A percentile compares a stretch with the other conserved stretches of the same genome.
phyloP scores from a whole-genome alignment of 2,888 invertebrate species.

The Podotricha telesiphe region DNA sequence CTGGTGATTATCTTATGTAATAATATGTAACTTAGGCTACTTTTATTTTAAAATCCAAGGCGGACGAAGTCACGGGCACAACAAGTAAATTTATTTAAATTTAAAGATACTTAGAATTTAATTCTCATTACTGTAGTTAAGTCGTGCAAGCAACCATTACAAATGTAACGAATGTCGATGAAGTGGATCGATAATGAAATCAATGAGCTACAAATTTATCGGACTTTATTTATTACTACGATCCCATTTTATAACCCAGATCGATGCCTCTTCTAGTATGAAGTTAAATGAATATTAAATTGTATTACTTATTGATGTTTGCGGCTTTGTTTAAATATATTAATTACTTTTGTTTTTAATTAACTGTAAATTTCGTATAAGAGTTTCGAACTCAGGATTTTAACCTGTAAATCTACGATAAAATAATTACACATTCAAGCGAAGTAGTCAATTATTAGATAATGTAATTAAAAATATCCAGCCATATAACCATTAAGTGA shows the following conservation, averaged over 20 bases:
- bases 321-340: background rate
- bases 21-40: no score
- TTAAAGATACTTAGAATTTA: constrained; percentile 11
- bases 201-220: constrained; percentile 36
- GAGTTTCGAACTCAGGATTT: no score
- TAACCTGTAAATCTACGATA: no score
- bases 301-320: constrained; percentile 5
- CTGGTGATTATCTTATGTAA: no score
- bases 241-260: constrained; percentile 28
- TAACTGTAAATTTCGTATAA: background rate
- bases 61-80: no score
- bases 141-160: constrained; percentile 26
- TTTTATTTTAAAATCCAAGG: no score
- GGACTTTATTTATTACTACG: constrained; percentile 26
- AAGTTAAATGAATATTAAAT: constrained; percentile 18
- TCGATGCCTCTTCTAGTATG: constrained; percentile 19
- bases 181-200: constrained; percentile 36
- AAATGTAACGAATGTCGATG: constrained; percentile 32
- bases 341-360: background rate
- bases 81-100: no score
- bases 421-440: no score
- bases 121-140: constrained; percentile 38
- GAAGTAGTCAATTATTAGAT: no score
- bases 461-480: no score
- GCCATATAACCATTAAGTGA: no score